Conservation (phyloP, 1,140 invertebrate species). For the Euura saliciscinereae region DNA sequence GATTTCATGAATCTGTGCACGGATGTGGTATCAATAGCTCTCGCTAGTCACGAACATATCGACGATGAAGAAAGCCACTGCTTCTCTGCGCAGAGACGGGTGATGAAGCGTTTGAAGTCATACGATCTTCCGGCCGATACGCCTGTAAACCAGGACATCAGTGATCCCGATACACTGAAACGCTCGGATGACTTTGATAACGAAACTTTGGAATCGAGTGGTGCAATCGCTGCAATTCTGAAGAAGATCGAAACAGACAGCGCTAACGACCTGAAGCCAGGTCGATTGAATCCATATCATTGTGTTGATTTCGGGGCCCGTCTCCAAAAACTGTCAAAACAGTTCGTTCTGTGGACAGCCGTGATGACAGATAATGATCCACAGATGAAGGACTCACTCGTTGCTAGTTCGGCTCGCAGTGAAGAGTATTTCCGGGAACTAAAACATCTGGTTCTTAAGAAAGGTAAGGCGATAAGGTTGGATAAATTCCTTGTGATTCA, state of each 20-base stretch:
- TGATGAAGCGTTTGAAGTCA: too few species aligned
- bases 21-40: conserved; percentile 18
- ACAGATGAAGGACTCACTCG: conserved; percentile 1
- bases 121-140: conserved; percentile 4
- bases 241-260: conserved; percentile 18
- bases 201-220: conserved; percentile 12
- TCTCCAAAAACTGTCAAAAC: conserved; percentile 21
- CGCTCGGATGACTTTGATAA: conserved; percentile 9
- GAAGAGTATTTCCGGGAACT: conserved; percentile 28
- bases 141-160: neutral
- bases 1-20: conserved; percentile 18
- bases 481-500: conserved; percentile 27
- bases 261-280: conserved; percentile 1
- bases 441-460: conserved; percentile 24
- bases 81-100: conserved; percentile 21
- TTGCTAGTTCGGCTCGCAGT: conserved; percentile 28
- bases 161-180: neutral
- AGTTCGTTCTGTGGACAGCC: conserved; percentile 25
- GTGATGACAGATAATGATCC: conserved; percentile 16
- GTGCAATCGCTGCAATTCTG: conserved; percentile 15
- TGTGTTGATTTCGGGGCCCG: conserved; percentile 16
- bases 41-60: conserved; percentile 20
- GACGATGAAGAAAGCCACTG: conserved; percentile 12
- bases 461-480: conserved; percentile 11
- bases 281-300: conserved; percentile 23